These are phyloP conservation scores for Glandiceps talaboti DNA, from an alignment of 53 echinoderm and acorn worm genomes.

Conservation along the genomic window DNA sequence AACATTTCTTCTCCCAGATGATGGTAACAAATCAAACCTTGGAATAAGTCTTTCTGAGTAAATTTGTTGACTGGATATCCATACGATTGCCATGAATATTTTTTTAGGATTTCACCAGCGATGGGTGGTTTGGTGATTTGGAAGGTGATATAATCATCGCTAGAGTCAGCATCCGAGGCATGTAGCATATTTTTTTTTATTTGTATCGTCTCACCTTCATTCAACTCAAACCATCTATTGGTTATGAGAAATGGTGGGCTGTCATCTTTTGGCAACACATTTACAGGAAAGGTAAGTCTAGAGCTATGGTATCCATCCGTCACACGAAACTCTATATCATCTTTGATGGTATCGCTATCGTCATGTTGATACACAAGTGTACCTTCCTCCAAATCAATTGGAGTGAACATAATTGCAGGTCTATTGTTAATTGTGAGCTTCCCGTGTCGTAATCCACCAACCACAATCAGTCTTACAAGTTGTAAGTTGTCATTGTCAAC, in stretches of 20 bases:
- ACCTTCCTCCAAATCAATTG: constrained; percentile 55
- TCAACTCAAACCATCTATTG: constrained; percentile 68
- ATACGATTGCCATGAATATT: constrained; percentile 58
- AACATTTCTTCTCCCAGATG: constrained; percentile 88
- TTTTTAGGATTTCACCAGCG: constrained; percentile 65
- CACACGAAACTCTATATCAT: constrained; percentile 70
- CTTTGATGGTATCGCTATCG: constrained; percentile 76
- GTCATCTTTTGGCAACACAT: constrained; percentile 87
- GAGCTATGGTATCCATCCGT: constrained; percentile 65
- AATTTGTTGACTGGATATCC: constrained; percentile 89
- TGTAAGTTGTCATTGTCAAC: constrained; percentile 85
- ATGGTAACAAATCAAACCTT: constrained; percentile 87
- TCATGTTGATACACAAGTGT: constrained; percentile 78
- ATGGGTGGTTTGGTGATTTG: constrained; percentile 50
- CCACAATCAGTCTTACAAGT: constrained; percentile 69
- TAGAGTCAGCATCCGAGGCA: constrained; percentile 79
- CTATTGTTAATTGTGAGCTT: constrained; percentile 51
- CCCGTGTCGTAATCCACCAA: constrained; percentile 74
- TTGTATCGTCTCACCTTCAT: constrained; percentile 59
- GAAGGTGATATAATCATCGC: constrained; percentile 82
- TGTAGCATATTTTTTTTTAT: constrained; percentile 57
- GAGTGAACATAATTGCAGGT: constrained; percentile 90
- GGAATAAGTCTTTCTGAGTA: constrained; percentile 73
- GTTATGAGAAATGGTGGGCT: constrained; percentile 75
- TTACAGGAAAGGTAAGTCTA: constrained; percentile 75